Percentiles rank a stretch among this genome's conserved stretches.
phyloP scores from a whole-genome alignment of 1,140 invertebrate species.

The Holotrichia oblita region DNA sequence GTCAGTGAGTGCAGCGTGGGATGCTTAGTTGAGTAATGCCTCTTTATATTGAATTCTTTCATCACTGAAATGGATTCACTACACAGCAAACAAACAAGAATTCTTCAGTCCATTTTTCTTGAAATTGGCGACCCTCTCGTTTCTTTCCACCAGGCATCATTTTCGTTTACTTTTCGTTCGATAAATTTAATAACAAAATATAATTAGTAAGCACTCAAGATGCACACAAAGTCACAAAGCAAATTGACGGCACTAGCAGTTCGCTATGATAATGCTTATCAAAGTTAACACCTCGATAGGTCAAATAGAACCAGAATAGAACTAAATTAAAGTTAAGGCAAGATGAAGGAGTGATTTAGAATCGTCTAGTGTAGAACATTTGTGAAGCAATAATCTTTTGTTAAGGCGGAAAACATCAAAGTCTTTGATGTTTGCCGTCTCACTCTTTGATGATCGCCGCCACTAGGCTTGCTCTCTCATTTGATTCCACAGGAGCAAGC shows the following conservation, averaged over 20 bases:
- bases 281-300: background rate
- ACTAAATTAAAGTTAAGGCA: background rate
- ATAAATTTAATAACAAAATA: background rate
- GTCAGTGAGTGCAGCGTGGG: background rate
- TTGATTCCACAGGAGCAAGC: conserved; percentile 10
- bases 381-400: conserved; percentile 15
- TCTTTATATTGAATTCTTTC: conserved; percentile 3
- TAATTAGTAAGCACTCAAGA: background rate
- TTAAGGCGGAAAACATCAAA: background rate
- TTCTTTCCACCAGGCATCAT: background rate
- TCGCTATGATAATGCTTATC: background rate
- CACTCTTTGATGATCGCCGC: conserved; percentile 19
- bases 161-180: conserved; percentile 12
- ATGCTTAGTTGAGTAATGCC: conserved; percentile 1
- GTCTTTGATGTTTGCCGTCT: background rate
- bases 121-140: background rate
- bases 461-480: background rate
- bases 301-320: background rate
- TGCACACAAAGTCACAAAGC: conserved; percentile 11
- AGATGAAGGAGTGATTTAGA: background rate
- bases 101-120: conserved; percentile 6
- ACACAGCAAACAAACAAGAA: conserved; percentile 6
- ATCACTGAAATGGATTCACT: background rate
- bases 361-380: background rate
- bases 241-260: conserved; percentile 5